Evolutionary conservation across 2,797 vertebrate species (phyloP).

Genomic region (Parotocinclus haroldoi): DNA sequence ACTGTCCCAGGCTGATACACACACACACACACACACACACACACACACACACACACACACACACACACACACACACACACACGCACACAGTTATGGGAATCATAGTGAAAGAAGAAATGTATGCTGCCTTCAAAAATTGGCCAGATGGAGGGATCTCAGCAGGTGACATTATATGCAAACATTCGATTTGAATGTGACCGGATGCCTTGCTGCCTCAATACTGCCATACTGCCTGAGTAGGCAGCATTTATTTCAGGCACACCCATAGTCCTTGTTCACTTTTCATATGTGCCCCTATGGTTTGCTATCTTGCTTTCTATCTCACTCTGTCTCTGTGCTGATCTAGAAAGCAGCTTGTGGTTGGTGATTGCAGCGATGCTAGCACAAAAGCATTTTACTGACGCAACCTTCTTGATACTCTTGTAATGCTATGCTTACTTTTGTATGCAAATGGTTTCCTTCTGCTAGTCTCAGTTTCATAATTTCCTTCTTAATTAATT

Average conservation of each 20-base stretch:
- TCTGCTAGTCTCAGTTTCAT: too few relatives aligned
- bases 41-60: too few relatives aligned
- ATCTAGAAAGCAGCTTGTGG: too few relatives aligned
- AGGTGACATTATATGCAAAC: background rate
- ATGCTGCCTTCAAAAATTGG: background rate
- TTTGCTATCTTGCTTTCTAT: background rate
- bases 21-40: too few relatives aligned
- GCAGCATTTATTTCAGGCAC: background rate
- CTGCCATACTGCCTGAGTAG: background rate
- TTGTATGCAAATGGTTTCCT: too few relatives aligned
- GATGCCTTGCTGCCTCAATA: background rate
- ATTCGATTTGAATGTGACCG: background rate
- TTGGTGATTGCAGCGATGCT: constrained; percentile 1
- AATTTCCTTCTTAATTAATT: too few relatives aligned
- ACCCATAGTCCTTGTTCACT: background rate
- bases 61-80: too few relatives aligned
- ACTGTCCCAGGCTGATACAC: too few relatives aligned
- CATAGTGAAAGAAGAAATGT: background rate
- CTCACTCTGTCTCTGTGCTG: too few relatives aligned
- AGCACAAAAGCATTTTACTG: constrained; percentile 47
- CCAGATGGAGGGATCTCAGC: constrained; percentile 6
- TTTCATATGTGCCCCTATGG: background rate
- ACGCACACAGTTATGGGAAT: background rate
- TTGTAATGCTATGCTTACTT: constrained; percentile 25
- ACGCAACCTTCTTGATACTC: constrained; percentile 36